Evolutionary conservation across 2,888 invertebrate genomes (phyloP), one percentile per base, ranked within the genome.

Genomic region (Busseola fusca): DNA sequence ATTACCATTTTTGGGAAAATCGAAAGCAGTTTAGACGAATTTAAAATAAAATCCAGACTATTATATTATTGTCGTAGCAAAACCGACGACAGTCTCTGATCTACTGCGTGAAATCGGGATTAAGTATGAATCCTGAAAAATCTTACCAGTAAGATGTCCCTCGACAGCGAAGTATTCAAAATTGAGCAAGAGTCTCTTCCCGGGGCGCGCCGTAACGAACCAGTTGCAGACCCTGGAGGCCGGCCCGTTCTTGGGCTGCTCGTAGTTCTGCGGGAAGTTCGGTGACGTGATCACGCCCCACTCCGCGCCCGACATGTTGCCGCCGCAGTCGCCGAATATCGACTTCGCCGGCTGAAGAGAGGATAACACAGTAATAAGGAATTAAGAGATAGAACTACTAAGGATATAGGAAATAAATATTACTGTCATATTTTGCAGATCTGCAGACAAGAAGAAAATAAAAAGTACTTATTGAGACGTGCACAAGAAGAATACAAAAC

Each of bases 191-290:
- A 99, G 97, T 90, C 97, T 97, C 92, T 98, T 98, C 86, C 97
- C 97, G 48, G 98, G 97, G 84, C 98, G 97, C 75, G 98, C 99
- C 79, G 97, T 97, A 90, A 99, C 98, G 91, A 98, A 98, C 99
- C 99, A 99, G 94, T 99, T 99, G 96, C 99, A 99, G 80, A 98
- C 98, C 92, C 98, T 97, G 83, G 98, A 98, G 64, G 98, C 97
- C 84, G 97, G 96, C 69, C 97, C 97, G 83, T 97, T 97, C 59
- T 97, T 96, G 3, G 98, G 98, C 63, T 98, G 97, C 89, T 98
- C 98, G 95, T 99, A 99, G 87, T 98, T 98, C 76, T 97, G 96
- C 67, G 99, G 99, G 96, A 97, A 99, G 87, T 98, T 98, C 58
- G 99, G 99, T 83, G 99, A 98, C 78, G 97, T 97, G 87, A 99